Base-by-base conservation (phyloP, 2,888 invertebrate genomes). In the Cremastinae sp. region DNA sequence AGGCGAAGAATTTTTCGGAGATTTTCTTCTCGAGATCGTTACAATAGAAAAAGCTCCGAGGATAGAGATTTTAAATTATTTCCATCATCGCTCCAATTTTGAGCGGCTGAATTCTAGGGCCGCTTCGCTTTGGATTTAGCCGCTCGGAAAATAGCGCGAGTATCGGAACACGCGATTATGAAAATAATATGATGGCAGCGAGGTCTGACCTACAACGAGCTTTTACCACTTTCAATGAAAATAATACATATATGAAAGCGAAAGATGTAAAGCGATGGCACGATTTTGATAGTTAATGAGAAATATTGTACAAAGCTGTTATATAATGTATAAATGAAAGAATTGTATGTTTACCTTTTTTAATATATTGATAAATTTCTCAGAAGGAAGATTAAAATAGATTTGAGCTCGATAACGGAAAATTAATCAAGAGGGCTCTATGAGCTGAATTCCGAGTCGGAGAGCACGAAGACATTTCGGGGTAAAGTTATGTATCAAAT, bases 401-500 rank as follows among this genome's bases (percentile, higher is more conserved):
- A 69, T 69, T 53, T 59, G 72, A 72, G 58, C 62, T 68, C 53
- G 45, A 53, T 73, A 20, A 28, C 5, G 9, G 39, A 47, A 39
- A 68, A 49, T 59, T 69, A 72, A 47, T 37, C 22, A 22, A 49
- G 49, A 51, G 28, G 35, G 14, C 62, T 37, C 16, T 58, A 59
- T 45, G 51, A 59, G 43, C 64, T 45, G 51, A 59, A n/a, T 28
- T 28, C 28, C 16, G 12, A 69, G 64, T 71, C 55, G 56, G 41
- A 41, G 53, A 65, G 49, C 45, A 51, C 62, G 53, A 56, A 43
- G 53, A 59, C 58, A 41, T 37, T 28, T 45, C 55, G 12, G 39
- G 35, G 43, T 73, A 74, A 77, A 49, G 70, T 73, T 73, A 41
- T 12, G 20, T 53, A 43, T 61, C 59, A 49, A 74, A 74, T 70